A percentile compares a stretch with the other conserved stretches of the same genome.
phyloP scores from a whole-genome alignment of 2,113 vertebrate genomes.

The Pantherophis guttatus region DNA sequence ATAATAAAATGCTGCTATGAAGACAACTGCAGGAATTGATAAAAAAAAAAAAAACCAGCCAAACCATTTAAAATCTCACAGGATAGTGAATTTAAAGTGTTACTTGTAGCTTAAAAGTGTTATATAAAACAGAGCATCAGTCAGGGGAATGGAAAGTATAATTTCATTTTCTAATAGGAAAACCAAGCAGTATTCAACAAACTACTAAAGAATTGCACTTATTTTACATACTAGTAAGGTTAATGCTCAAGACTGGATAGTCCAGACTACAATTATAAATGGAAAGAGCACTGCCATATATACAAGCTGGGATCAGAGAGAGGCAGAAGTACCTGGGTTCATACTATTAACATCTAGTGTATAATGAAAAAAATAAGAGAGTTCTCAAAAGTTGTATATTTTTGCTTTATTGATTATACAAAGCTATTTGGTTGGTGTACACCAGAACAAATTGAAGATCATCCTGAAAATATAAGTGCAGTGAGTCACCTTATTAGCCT shows the following conservation, averaged over 20 bases:
- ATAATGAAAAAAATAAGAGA: neutral
- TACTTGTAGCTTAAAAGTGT: neutral
- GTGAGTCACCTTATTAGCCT: neutral
- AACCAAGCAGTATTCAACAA: neutral
- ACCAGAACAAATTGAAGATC: neutral
- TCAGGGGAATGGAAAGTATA: neutral
- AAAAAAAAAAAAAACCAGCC: neutral
- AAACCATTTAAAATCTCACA: neutral
- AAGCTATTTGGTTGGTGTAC: neutral
- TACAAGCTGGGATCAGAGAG: too few relatives aligned
- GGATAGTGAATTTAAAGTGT: neutral
- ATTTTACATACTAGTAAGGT: neutral
- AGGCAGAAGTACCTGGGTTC: neutral
- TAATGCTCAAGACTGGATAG: neutral
- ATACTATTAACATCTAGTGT: neutral
- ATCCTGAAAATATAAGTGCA: neutral
- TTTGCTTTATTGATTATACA: neutral
- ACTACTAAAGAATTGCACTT: neutral
- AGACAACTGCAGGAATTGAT: neutral
- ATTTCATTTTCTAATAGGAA: neutral
- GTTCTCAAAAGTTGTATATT: neutral
- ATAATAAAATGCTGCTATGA: neutral
- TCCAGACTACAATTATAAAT: neutral
- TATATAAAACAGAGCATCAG: neutral
- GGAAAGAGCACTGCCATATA: neutral